Base-by-base conservation (phyloP, 2,888 invertebrate species). In the Rotaria magnacalcarata region DNA sequence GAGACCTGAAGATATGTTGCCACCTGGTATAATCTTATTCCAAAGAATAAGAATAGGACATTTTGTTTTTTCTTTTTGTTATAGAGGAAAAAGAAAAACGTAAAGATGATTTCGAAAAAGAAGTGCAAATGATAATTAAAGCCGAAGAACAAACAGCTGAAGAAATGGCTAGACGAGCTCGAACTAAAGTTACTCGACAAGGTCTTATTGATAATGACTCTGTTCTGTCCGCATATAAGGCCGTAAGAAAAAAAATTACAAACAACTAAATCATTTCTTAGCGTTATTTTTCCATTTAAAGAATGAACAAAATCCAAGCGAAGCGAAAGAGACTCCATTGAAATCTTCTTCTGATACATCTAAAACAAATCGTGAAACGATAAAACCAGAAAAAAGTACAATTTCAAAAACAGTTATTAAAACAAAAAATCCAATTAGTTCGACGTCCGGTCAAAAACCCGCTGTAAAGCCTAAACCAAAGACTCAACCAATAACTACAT, bases 11-110 rank as follows among this genome's bases (percentile, higher is more conserved):
- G 80, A 80, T 80, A 80, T 80, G 80, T 43, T 47, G n/a, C 80
- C 80, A n/a, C 47, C 43, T n/a, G 67, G 67, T 67, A 67, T 8
- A 56, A 19, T 4, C 2, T 14, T 54, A 19, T 14, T 2, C 21
- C 21, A 54, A 2, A 34, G 56, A 56, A 16, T 16, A 16, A 34
- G 14, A n/a, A 34, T 27, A 3, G 5, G 34, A 67, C 19, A 34
- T 34, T 16, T 16, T 16, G 7, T 14, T 6, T 24, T 56, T 16
- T 67, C 1, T 34, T 67, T 10, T 52, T 52, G 52, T 52, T 52
- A 52, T 67, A 67, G 80, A 80, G 43, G 80, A 47, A n/a, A 80
- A 80, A 80, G 80, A 80, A 47, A 43, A 80, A 47, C 80, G 80
- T n/a, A 43, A 47, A 47, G 47, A 47, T 47, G 80, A 80, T n/a